Percentiles rank a stretch among this genome's conserved stretches.
Evolutionary conservation across 2,797 vertebrate species (phyloP).

Genomic region (Myotis myotis): DNA sequence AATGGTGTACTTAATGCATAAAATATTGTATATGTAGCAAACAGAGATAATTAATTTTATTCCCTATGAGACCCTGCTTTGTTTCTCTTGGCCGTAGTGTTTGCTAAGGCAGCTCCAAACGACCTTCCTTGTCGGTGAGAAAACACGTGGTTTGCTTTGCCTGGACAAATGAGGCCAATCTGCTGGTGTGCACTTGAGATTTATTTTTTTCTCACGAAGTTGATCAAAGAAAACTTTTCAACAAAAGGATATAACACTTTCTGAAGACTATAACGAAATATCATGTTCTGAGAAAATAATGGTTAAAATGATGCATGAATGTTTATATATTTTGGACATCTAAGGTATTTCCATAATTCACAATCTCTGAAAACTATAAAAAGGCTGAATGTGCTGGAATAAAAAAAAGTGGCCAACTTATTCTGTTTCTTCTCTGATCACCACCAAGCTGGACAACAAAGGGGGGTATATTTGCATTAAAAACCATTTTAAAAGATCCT

Average conservation of each 20-base stretch:
- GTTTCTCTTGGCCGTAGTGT: not conserved
- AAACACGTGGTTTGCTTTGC: not conserved
- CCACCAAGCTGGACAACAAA: not conserved
- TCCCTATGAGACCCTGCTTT: not conserved
- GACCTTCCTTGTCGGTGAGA: fast-evolving
- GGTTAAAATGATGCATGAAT: not conserved
- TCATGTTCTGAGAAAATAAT: not conserved
- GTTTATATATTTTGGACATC: not conserved
- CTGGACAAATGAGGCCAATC: not conserved
- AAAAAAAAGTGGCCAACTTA: not conserved
- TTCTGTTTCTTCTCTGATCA: not conserved
- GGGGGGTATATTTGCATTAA: fast-evolving
- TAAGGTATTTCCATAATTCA: not conserved
- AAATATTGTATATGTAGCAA: conserved; percentile 73
- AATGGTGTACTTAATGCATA: conserved; percentile 72
- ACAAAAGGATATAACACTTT: not conserved
- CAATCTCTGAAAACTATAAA: not conserved
- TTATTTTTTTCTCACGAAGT: not conserved
- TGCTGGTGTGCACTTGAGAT: fast-evolving
- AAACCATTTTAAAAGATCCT: not conserved
- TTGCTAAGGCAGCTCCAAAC: not conserved
- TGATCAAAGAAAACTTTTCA: not conserved
- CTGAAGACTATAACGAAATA: not conserved
- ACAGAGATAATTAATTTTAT: conserved; percentile 59
- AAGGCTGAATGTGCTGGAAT: not conserved